Base-by-base conservation (phyloP, 2,797 vertebrate genomes). In the Enteromius viviparus region DNA sequence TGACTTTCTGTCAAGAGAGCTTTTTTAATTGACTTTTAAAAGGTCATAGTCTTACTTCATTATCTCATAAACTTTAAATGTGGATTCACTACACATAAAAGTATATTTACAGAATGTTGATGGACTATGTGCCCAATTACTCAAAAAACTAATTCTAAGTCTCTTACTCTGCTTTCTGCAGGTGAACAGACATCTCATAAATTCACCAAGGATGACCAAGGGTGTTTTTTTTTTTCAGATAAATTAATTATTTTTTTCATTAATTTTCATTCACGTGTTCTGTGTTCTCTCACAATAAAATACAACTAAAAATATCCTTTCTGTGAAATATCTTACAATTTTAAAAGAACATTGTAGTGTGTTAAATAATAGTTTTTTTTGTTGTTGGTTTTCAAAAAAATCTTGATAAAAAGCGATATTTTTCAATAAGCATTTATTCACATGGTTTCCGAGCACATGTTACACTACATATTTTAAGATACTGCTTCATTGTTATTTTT, bases 141-240 rank as follows among this genome's bases (percentile, higher is more conserved):
- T 47, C 26, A 47, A 12, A n/a, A 23, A 60, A 9, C 15, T 58
- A 74, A 76, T 45, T 14, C 29, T 1, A 69, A 14, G 51, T 80
- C 1, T 6, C n/a, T 65, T 45, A 1, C 26, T 74, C 12, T 49
- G 40, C 6, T 68, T 53, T 53, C 14, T 32, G 5, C 17, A 85
- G 86, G 78, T 85, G 45, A 76, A 42, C 3, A 42, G 84, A 49
- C 62, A 78, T 66, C 15, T 42, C 55, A 78, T 0, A 14, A 64
- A 82, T 49, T 83, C 74, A 40, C 53, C 37, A 55, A 64, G 51
- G 78, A 83, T 21, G 64, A 66, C 21, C 19, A 49, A 49, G 4
- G 14, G 1, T 12, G 3, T 7, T 32, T 29, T 45, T 64, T 3
- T 66, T 34, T 4, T 7, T 40, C 21, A 29, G 10, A 62, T 71